Percentiles rank a stretch among this genome's conserved stretches.
These are phyloP conservation scores for Ophonus ardosiacus DNA, from an alignment of 2,888 invertebrate species.

Conservation along the genomic window DNA sequence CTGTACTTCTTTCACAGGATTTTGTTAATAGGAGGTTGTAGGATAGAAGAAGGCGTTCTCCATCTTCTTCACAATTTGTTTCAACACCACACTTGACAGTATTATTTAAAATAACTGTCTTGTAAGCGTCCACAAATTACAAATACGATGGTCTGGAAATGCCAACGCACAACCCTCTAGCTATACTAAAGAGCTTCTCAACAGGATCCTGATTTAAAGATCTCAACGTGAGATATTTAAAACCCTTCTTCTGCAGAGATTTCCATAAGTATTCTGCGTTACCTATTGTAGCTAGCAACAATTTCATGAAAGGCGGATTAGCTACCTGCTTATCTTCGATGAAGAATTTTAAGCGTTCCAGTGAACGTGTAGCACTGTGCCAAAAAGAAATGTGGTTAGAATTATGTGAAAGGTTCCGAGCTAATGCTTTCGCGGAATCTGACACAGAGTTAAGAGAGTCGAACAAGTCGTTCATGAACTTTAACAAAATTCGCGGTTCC, in stretches of 20 bases:
- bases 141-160: background rate
- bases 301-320: background rate
- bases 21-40: background rate
- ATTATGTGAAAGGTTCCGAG: background rate
- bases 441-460: slow-evolving; percentile 10
- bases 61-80: slow-evolving; percentile 4
- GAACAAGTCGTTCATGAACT: slow-evolving; percentile 25
- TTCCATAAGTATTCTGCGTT: no score
- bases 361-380: background rate
- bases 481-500: slow-evolving; percentile 7
- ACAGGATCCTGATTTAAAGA: slow-evolving; percentile 4
- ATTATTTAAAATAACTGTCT: slow-evolving; percentile 22
- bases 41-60: background rate
- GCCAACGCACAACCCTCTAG: background rate
- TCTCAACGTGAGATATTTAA: background rate
- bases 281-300: background rate
- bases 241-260: background rate
- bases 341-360: background rate
- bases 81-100: background rate
- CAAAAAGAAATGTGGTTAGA: background rate
- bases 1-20: no score
- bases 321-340: background rate
- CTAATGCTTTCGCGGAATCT: slow-evolving; percentile 1
- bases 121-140: background rate
- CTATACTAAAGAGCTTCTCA: slow-evolving; percentile 14